These are phyloP conservation scores for Peromyscus eremicus DNA, from an alignment of 2,797 vertebrate genomes.

Conservation along the genomic window DNA sequence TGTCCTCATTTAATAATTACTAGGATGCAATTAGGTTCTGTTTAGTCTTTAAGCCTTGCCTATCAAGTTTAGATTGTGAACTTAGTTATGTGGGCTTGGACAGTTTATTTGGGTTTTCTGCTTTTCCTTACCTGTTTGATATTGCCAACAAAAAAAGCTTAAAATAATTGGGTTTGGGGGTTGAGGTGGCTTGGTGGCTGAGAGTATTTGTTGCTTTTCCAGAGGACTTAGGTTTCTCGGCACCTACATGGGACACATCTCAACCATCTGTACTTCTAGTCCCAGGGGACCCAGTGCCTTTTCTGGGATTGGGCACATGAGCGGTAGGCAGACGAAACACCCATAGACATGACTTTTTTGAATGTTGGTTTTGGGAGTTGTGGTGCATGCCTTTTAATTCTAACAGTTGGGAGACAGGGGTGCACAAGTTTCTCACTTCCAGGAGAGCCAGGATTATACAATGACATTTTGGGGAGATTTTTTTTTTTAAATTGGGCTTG, in stretches of 20 bases:
- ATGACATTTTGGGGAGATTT: neutral
- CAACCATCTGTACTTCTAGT: neutral
- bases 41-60: neutral
- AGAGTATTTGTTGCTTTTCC: neutral
- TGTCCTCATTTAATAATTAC: neutral
- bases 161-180: neutral
- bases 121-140: neutral
- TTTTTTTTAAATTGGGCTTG: neutral
- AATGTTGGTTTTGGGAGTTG: neutral
- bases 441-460: neutral
- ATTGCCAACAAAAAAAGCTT: neutral
- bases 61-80: neutral
- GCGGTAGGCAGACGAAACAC: neutral
- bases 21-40: neutral
- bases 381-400: neutral
- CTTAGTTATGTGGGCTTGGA: neutral
- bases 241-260: neutral
- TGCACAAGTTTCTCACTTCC: neutral
- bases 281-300: neutral
- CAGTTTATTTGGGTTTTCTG: neutral
- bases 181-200: neutral
- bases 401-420: neutral
- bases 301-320: neutral
- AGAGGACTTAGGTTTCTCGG: neutral
- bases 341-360: neutral